phyloP scores from a whole-genome alignment of 1,140 invertebrate species.

The Thaumetopoea pityocampa region DNA sequence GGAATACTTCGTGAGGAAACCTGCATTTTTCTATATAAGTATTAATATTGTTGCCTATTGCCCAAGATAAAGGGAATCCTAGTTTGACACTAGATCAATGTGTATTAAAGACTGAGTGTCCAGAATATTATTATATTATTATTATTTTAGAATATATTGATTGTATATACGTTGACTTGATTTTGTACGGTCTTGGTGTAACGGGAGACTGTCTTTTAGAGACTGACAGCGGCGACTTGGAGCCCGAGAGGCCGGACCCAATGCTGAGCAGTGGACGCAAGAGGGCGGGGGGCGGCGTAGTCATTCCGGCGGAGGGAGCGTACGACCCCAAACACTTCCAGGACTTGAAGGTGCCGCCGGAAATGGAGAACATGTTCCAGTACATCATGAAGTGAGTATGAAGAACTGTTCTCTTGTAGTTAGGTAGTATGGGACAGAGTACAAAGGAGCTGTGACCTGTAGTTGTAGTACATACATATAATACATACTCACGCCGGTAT shows the following conservation, averaged over 20 bases:
- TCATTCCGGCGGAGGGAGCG: conserved; percentile 77
- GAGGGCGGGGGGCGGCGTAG: conserved; percentile 38
- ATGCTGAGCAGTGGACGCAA: conserved; percentile 32
- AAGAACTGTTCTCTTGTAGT: neutral
- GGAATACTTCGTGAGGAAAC: too few relatives aligned
- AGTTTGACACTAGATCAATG: too few relatives aligned
- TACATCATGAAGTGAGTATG: conserved; percentile 89
- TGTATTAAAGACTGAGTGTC: too few relatives aligned
- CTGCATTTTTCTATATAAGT: too few relatives aligned
- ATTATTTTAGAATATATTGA: neutral
- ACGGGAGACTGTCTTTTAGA: conserved; percentile 27
- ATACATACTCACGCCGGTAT: too few relatives aligned
- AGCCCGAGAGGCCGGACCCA: conserved; percentile 34
- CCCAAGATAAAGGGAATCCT: too few relatives aligned
- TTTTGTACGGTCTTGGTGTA: neutral
- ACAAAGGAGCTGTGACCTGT: too few relatives aligned
- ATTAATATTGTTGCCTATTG: too few relatives aligned
- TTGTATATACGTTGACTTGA: conserved; percentile 1
- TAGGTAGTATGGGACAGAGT: too few relatives aligned
- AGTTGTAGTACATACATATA: too few relatives aligned
- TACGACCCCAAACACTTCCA: conserved; percentile 93
- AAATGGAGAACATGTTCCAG: conserved; percentile 95
- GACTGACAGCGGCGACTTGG: conserved; percentile 50
- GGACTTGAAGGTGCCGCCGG: conserved; percentile 86
- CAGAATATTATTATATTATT: too few relatives aligned